These are phyloP conservation scores for Polydrusus pterygomalis DNA, from an alignment of 2,888 invertebrate genomes.

Conservation along the genomic window DNA sequence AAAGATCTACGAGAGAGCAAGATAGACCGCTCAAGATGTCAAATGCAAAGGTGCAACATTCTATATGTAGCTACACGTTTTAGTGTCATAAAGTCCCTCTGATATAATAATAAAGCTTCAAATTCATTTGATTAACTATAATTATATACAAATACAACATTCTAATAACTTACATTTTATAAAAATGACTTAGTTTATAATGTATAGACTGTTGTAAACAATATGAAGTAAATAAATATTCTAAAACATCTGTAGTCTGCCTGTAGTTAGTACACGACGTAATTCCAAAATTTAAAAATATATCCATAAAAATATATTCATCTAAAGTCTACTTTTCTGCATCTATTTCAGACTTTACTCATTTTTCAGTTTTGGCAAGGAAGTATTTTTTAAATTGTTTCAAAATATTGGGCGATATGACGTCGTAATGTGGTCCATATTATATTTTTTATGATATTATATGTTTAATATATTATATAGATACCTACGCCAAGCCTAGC, in stretches of 20 bases:
- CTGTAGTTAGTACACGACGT: not conserved
- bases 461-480: too few species aligned
- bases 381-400: slow-evolving; percentile 16
- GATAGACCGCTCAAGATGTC: too few species aligned
- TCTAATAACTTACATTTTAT: slow-evolving; percentile 42
- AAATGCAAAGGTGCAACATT: too few species aligned
- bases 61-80: not conserved
- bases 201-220: slow-evolving; percentile 27
- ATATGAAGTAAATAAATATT: slow-evolving; percentile 25
- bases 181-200: slow-evolving; percentile 49
- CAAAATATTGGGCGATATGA: slow-evolving; percentile 37
- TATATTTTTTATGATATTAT: slow-evolving; percentile 8
- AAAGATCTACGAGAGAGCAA: too few species aligned
- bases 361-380: slow-evolving; percentile 46
- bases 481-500: too few species aligned
- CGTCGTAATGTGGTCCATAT: slow-evolving; percentile 40
- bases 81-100: slow-evolving; percentile 3
- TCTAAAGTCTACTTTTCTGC: slow-evolving; percentile 39
- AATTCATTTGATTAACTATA: slow-evolving; percentile 1
- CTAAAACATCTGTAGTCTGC: not conserved
- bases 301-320: slow-evolving; percentile 41
- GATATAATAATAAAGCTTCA: slow-evolving; percentile 18
- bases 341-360: slow-evolving; percentile 43
- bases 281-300: slow-evolving; percentile 23
- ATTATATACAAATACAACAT: slow-evolving; percentile 33